phyloP scores from a whole-genome alignment of 2,797 vertebrate genomes.

The Ciconia nigra region DNA sequence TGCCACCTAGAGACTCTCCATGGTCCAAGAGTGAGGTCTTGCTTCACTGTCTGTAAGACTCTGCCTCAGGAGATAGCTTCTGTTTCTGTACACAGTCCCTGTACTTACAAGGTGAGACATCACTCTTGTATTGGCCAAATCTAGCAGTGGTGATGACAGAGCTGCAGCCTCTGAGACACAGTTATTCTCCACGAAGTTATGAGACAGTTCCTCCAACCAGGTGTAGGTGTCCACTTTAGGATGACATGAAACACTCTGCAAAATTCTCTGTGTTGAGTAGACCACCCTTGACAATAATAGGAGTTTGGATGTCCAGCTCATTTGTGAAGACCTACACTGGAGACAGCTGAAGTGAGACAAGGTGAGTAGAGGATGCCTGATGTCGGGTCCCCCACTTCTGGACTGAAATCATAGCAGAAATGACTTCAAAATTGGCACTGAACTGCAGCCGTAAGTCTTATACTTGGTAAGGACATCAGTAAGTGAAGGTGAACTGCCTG shows the following conservation, averaged over 20 bases:
- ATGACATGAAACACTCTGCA: background rate
- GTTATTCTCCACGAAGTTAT: background rate
- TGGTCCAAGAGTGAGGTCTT: background rate
- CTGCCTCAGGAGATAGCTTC: background rate
- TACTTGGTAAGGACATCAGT: background rate
- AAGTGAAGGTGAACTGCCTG: background rate
- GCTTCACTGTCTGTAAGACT: background rate
- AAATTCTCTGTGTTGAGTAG: background rate
- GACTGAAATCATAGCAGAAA: background rate
- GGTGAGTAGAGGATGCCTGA: background rate
- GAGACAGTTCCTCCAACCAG: background rate
- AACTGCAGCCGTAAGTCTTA: background rate
- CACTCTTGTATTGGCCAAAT: background rate
- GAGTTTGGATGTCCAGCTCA: background rate
- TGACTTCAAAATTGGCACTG: background rate
- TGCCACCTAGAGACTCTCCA: background rate
- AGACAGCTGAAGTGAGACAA: background rate
- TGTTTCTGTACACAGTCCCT: background rate
- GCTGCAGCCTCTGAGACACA: background rate
- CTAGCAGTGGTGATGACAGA: background rate
- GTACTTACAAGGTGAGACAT: background rate
- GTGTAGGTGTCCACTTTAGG: background rate
- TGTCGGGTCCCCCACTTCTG: background rate
- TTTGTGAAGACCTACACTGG: background rate
- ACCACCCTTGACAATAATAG: accelerated